A percentile compares a stretch with the other conserved stretches of the same genome.
Conservation (phyloP, 2,888 invertebrate species). For the Papilio elwesi region DNA sequence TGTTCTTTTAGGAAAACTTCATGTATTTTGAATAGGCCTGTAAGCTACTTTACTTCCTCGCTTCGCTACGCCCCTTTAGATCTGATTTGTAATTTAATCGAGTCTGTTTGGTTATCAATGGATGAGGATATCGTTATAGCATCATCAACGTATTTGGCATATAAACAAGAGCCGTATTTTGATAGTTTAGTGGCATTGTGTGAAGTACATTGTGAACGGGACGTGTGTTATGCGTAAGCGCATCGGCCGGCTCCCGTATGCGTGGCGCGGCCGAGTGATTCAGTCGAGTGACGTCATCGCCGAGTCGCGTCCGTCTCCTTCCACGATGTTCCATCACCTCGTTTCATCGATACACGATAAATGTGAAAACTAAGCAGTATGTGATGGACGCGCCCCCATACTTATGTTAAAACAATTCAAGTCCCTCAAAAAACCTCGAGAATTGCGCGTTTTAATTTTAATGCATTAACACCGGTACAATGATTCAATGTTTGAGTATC, state of each 20-base stretch:
- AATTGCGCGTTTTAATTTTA: constrained; percentile 25
- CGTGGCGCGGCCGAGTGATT: constrained; percentile 64
- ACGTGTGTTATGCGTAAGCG: constrained; percentile 68
- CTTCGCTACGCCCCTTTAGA: constrained; percentile 6
- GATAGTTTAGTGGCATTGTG: constrained; percentile 44
- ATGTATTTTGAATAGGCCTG: neutral
- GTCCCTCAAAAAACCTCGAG: constrained; percentile 21
- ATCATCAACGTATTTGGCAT: constrained; percentile 42
- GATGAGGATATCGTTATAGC: constrained; percentile 41
- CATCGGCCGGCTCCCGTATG: constrained; percentile 49
- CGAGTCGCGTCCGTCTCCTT: constrained; percentile 67
- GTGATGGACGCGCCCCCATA: neutral
- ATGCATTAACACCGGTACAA: constrained; percentile 24
- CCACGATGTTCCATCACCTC: constrained; percentile 50
- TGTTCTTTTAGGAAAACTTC: neutral
- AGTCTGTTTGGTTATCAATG: constrained; percentile 38
- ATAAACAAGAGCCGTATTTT: constrained; percentile 41
- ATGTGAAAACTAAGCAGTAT: constrained; percentile 13
- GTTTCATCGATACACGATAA: constrained; percentile 36
- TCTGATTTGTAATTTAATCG: constrained; percentile 15
- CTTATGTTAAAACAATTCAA: constrained; percentile 18
- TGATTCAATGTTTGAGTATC: constrained; percentile 30
- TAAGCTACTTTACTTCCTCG: constrained; percentile 14
- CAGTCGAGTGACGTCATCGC: constrained; percentile 71
- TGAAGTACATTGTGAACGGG: constrained; percentile 51